Evolutionary conservation across 2,888 invertebrate genomes (phyloP), one percentile per base, ranked within the genome.

Genomic region (Lithophane socia): DNA sequence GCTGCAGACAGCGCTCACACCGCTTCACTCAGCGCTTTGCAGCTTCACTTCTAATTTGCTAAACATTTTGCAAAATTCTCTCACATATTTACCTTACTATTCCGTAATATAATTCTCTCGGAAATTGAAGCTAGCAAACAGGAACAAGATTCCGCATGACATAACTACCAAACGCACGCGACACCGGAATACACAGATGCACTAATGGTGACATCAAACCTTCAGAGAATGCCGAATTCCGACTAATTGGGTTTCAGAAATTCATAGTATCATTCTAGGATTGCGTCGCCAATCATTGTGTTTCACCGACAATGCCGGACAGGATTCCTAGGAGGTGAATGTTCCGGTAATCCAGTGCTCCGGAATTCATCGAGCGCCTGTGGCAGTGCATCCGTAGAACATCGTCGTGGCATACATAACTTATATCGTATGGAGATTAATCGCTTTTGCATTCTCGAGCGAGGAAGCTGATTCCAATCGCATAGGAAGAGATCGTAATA

Each of bases 391-490:
- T 72, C 60, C 67, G 52, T n/a, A 29, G 29, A n/a, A 29, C 49
- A 18, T 52, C 58, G n/a, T 12, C 49, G 47, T 58, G 13, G 24
- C 49, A 52, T 66, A 73, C 56, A 56, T 83, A 61, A 12, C 68
- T 61, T 61, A 63, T 70, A 12, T 37, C n/a, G 13, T 18, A 73
- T 79, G 47, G 29, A 66, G 61, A 79, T 73, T 65, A 60, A 68
- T 68, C 42, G 49, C 49, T 61, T 73, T 29, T 66, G 66, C 29
- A 73, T 79, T 70, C 66, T 42, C 29, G n/a, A 73, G 65, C 8
- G 21, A 60, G 42, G 44, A 52, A 83, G 24, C 42, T 49, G 63
- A 72, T 65, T 77, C 29, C 52, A 29, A 29, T 58, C 21, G 61
- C 44, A 47, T 47, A 42, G 7, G 12, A 60, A 56, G 2, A 18